Evolutionary conservation across 2,888 invertebrate species (phyloP).

Genomic region (Barypeithes pellucidus): DNA sequence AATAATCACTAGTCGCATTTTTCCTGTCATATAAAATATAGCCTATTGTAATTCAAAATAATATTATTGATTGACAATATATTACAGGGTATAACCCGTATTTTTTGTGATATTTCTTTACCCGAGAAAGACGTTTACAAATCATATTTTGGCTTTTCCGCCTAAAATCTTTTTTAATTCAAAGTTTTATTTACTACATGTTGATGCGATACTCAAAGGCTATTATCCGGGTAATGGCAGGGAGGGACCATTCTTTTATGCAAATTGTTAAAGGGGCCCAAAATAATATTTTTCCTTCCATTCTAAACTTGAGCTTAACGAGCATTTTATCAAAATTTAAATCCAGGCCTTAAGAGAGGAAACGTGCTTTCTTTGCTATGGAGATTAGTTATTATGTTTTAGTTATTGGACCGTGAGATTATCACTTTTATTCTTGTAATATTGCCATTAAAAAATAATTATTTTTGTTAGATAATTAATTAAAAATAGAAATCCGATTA

Average conservation of each 20-base stretch:
- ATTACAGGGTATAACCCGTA: background rate
- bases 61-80: too few species aligned
- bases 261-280: conserved; percentile 3
- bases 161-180: background rate
- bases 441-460: background rate
- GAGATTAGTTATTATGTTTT: conserved; percentile 5
- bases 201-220: background rate
- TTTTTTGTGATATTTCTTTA: background rate
- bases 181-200: background rate
- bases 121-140: background rate
- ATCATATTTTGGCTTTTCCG: background rate
- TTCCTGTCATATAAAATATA: too few species aligned
- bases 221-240: conserved; percentile 1
- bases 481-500: too few species aligned
- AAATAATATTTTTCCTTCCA: conserved; percentile 5
- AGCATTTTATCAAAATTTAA: conserved; percentile 15
- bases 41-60: too few species aligned
- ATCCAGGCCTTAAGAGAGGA: background rate
- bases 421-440: background rate
- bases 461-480: background rate
- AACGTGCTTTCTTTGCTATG: background rate
- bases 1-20: too few species aligned
- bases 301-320: background rate
- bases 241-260: background rate
- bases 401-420: background rate